Conservation (phyloP, 2,113 vertebrate species). For the Dicentrarchus labrax region DNA sequence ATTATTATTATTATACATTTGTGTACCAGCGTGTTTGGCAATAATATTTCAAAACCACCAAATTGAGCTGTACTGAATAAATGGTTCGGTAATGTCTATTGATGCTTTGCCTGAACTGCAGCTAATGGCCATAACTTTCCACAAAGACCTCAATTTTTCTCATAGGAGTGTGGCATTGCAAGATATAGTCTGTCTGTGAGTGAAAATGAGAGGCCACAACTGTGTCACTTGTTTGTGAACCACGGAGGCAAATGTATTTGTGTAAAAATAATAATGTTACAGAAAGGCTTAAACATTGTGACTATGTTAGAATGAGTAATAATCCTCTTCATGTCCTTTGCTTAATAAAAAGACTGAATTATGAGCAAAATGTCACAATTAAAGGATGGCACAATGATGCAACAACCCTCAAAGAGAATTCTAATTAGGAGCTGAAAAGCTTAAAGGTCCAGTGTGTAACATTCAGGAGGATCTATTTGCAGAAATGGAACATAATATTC, state of each 20-base stretch:
- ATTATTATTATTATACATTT: neutral
- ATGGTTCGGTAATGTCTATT: neutral
- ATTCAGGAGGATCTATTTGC: too few relatives aligned
- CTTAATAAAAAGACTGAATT: neutral
- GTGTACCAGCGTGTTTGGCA: neutral
- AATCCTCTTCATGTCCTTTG: neutral
- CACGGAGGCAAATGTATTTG: neutral
- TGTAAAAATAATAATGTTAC: neutral
- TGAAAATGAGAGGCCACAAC: neutral
- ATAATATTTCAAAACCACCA: neutral
- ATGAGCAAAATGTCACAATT: neutral
- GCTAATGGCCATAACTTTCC: neutral
- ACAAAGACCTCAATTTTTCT: neutral
- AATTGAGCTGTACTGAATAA: neutral
- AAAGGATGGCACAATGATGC: neutral
- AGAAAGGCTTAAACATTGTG: neutral
- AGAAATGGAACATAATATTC: too few relatives aligned
- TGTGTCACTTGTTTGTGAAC: neutral
- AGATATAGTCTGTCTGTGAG: neutral
- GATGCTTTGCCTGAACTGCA: neutral
- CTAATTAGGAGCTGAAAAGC: neutral
- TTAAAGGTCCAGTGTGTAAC: too few relatives aligned
- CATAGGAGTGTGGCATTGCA: neutral
- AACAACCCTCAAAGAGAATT: neutral
- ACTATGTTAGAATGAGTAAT: neutral